Percentiles rank a stretch among this genome's conserved stretches.
These are phyloP conservation scores for Gibbula magus DNA, from an alignment of 2,888 invertebrate species.

Conservation along the genomic window DNA sequence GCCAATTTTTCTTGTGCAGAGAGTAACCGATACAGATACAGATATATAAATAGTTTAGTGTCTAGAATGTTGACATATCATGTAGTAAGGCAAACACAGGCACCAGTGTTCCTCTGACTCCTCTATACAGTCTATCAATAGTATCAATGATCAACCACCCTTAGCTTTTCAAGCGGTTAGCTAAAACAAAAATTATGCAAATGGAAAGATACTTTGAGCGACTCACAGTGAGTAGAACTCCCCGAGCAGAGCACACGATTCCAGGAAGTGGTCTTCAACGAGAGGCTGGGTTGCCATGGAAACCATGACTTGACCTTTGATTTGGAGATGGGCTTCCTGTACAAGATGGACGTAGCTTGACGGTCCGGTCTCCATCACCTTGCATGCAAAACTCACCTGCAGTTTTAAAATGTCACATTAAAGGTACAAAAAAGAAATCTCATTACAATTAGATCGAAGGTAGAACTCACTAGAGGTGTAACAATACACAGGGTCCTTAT, in stretches of 20 bases:
- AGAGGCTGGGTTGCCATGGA: conserved; percentile 37
- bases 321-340: conserved; percentile 84
- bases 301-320: conserved; percentile 71
- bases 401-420: too few species aligned
- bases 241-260: conserved; percentile 61
- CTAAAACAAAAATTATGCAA: not conserved
- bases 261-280: conserved; percentile 47
- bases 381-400: conserved; percentile 59
- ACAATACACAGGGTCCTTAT: too few species aligned
- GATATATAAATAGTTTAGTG: too few species aligned
- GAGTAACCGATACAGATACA: too few species aligned
- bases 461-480: too few species aligned
- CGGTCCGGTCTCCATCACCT: conserved; percentile 78
- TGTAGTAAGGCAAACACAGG: conserved; percentile 60
- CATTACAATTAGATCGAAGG: too few species aligned
- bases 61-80: too few species aligned
- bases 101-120: conserved; percentile 56
- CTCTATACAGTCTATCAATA: too few species aligned
- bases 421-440: too few species aligned
- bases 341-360: conserved; percentile 84
- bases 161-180: too few species aligned
- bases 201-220: not conserved
- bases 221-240: conserved; percentile 64
- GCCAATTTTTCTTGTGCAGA: too few species aligned
- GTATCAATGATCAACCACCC: too few species aligned